phyloP scores from a whole-genome alignment of 2,113 vertebrate species.

The Ceyx margarethae region DNA sequence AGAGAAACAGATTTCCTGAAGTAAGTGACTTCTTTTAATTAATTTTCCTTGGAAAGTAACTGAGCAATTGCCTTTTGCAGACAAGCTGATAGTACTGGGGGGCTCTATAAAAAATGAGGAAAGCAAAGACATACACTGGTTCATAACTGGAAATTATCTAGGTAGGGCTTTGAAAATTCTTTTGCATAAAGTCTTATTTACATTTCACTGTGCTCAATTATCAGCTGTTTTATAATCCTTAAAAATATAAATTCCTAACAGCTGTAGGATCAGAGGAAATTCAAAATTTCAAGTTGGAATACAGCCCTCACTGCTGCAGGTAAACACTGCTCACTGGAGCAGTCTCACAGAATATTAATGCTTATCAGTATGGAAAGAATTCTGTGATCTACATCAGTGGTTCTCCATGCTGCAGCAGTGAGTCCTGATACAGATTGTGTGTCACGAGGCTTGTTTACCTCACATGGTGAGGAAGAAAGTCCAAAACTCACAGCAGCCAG shows the following conservation, averaged over 20 bases:
- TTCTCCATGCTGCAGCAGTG: neutral
- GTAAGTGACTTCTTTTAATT: slow-evolving; percentile 69
- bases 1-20: slow-evolving; percentile 79
- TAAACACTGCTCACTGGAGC: neutral
- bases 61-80: neutral
- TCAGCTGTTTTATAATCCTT: neutral
- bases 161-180: neutral
- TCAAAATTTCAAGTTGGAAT: neutral
- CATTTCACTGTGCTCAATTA: neutral
- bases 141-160: neutral
- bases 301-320: neutral
- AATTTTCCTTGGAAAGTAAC: neutral
- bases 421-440: neutral
- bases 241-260: neutral
- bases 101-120: neutral
- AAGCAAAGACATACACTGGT: neutral
- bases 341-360: neutral
- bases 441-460: neutral
- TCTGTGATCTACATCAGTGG: neutral
- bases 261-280: neutral
- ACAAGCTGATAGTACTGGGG: neutral
- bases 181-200: neutral
- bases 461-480: neutral
- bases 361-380: neutral
- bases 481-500: neutral